Evolutionary conservation across 2,888 invertebrate species (phyloP).

Genomic region (Platynereis dumerilii): DNA sequence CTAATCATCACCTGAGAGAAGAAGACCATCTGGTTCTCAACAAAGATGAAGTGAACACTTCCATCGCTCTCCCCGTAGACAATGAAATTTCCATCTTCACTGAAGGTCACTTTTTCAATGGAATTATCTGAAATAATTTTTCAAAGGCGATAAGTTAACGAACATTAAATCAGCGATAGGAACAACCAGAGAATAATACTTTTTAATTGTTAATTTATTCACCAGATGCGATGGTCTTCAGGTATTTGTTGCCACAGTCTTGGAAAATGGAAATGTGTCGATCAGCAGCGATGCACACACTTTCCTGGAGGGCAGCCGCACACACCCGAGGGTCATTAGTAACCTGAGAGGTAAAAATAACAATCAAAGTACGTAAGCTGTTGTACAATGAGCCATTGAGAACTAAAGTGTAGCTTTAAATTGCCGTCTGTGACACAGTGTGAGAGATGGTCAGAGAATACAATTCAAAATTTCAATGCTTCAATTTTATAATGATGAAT

Average conservation of each 20-base stretch:
- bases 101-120: constrained; percentile 47
- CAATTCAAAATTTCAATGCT: too few species aligned
- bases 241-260: constrained; percentile 38
- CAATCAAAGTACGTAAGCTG: background rate
- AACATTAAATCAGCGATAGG: too few species aligned
- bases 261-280: constrained; percentile 43
- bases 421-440: too few species aligned
- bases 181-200: too few species aligned
- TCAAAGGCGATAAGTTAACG: too few species aligned
- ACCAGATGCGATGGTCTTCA: constrained; percentile 44
- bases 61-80: constrained; percentile 47
- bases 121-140: constrained; percentile 5
- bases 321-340: constrained; percentile 18
- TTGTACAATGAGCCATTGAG: too few species aligned
- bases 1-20: constrained; percentile 41
- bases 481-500: too few species aligned
- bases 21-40: constrained; percentile 39
- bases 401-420: too few species aligned
- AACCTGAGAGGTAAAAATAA: constrained; percentile 10
- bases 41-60: constrained; percentile 44
- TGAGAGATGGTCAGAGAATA: too few species aligned
- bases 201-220: background rate
- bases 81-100: constrained; percentile 48
- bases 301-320: constrained; percentile 11
- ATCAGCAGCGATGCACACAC: constrained; percentile 46